Conservation (phyloP, 35 echinoderm and acorn worm species). For the Holothuria glaberrima region DNA sequence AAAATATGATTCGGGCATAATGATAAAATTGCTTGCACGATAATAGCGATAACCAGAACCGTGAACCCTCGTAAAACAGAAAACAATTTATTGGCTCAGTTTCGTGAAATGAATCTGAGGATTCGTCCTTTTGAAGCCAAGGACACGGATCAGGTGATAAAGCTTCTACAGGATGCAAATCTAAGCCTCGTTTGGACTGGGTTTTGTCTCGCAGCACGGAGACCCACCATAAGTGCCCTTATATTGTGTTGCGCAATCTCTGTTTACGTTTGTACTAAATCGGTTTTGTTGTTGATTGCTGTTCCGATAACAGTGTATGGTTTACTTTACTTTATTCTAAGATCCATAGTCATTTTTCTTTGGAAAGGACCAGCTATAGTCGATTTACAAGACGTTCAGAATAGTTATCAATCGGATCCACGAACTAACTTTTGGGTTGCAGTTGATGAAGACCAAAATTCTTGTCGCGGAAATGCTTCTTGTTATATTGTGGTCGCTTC, state of each 20-base stretch:
- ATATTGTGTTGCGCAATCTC: conserved; percentile 51
- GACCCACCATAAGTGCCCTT: conserved; percentile 24
- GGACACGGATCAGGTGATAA: conserved; percentile 14
- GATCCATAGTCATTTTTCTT: conserved; percentile 11
- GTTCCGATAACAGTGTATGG: neutral
- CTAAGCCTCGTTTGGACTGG: conserved; percentile 42
- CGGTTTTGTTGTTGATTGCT: neutral
- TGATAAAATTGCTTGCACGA: too few species aligned
- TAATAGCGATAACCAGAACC: too few species aligned
- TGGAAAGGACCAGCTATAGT: conserved; percentile 35
- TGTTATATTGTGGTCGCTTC: conserved; percentile 25
- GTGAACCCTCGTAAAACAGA: too few species aligned
- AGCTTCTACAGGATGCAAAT: conserved; percentile 43
- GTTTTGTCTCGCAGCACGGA: conserved; percentile 29
- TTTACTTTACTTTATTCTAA: conserved; percentile 15
- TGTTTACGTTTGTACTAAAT: conserved; percentile 37
- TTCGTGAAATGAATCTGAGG: conserved; percentile 30
- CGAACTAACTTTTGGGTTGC: conserved; percentile 65
- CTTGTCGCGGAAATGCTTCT: neutral
- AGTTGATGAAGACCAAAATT: neutral
- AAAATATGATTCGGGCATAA: too few species aligned
- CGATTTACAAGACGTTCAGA: conserved; percentile 30
- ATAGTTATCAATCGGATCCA: conserved; percentile 41
- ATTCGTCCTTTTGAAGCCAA: conserved; percentile 27
- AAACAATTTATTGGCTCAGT: too few species aligned